Evolutionary conservation across 1,140 invertebrate genomes (phyloP).

Genomic region (Paramacrobiotus metropolitanus): DNA sequence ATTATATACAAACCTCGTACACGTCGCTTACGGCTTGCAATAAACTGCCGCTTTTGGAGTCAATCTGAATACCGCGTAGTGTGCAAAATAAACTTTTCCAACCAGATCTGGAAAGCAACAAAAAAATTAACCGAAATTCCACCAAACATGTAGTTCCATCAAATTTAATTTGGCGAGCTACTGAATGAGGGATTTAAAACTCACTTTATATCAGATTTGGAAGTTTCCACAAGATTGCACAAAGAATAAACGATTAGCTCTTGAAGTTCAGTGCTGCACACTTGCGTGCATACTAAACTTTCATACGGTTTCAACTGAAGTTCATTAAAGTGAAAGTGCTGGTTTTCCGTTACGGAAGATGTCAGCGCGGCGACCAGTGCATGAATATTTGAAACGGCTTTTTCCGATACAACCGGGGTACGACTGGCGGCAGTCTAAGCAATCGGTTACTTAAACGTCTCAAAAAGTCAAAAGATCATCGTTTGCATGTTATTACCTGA

Average conservation of each 20-base stretch:
- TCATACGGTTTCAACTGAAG: constrained; percentile 2
- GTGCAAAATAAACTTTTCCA: constrained; percentile 4
- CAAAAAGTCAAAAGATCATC: neutral
- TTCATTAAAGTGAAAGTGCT: constrained; percentile 1
- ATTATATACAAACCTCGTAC: neutral
- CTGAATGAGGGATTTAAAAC: no score
- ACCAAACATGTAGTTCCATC: neutral
- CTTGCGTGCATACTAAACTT: neutral
- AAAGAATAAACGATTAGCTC: neutral
- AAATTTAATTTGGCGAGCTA: no score
- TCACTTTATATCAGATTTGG: neutral
- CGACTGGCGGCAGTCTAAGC: neutral
- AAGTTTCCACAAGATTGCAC: neutral
- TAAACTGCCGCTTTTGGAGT: neutral
- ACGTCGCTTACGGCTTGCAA: constrained; percentile 1
- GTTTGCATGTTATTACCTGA: neutral
- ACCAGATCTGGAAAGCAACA: neutral
- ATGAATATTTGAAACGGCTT: neutral
- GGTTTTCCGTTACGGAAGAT: neutral
- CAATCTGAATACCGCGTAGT: neutral
- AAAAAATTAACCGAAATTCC: neutral
- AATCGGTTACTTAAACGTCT: neutral
- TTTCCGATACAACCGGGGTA: neutral
- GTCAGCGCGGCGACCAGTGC: neutral
- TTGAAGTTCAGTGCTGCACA: neutral